These are phyloP conservation scores for Oxyruncus cristatus DNA, from an alignment of 2,113 vertebrate genomes.

Conservation along the genomic window DNA sequence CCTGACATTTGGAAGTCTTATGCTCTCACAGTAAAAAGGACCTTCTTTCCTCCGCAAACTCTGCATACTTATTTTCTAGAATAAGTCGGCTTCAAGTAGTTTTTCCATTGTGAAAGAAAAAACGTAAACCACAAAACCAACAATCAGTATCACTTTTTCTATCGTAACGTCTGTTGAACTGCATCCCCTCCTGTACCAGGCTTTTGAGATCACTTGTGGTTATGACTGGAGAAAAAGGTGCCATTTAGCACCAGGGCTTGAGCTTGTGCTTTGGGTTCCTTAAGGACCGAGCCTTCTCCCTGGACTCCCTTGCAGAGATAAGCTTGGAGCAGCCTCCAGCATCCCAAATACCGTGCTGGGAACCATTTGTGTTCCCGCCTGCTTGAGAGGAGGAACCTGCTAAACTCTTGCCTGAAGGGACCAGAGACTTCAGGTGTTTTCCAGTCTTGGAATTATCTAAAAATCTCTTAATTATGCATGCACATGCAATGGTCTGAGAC, in stretches of 20 bases:
- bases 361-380: background rate
- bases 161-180: background rate
- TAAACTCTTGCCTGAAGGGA: background rate
- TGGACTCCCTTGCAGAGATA: background rate
- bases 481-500: background rate
- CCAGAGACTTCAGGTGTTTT: background rate
- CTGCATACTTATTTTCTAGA: background rate
- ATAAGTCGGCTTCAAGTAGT: background rate
- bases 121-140: background rate
- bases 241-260: background rate
- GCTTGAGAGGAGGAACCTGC: background rate
- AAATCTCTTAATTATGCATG: background rate
- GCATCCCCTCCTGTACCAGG: background rate
- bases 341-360: background rate
- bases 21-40: background rate
- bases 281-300: background rate
- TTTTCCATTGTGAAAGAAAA: background rate
- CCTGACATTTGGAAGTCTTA: background rate
- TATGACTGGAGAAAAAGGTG: background rate
- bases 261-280: background rate
- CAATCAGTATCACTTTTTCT: background rate
- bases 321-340: background rate
- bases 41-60: background rate
- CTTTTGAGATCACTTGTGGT: background rate
- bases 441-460: background rate